Evolutionary conservation across 1,140 invertebrate species (phyloP).

Genomic region (Diabrotica virgifera): DNA sequence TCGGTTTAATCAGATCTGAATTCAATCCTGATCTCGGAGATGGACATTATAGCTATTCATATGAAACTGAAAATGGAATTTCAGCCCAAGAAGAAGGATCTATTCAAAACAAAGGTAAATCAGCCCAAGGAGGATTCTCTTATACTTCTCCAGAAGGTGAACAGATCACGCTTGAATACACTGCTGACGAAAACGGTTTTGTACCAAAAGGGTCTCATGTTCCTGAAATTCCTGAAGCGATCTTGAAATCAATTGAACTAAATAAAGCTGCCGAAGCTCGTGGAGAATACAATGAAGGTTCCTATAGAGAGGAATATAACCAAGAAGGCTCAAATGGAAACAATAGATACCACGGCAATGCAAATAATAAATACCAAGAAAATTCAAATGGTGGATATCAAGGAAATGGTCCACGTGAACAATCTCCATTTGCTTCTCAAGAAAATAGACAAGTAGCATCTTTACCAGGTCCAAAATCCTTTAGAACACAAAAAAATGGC

Average conservation of each 20-base stretch:
- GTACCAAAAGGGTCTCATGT: slow-evolving; percentile 51
- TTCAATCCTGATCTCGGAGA: slow-evolving; percentile 25
- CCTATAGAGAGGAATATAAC: too few species aligned
- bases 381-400: too few species aligned
- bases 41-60: slow-evolving; percentile 54
- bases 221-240: slow-evolving; percentile 52
- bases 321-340: too few species aligned
- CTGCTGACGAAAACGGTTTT: slow-evolving; percentile 59
- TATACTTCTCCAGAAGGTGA: slow-evolving; percentile 56
- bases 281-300: slow-evolving; percentile 34
- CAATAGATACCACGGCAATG: too few species aligned
- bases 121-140: slow-evolving; percentile 52
- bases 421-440: too few species aligned
- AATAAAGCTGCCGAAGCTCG: slow-evolving; percentile 42
- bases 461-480: background rate
- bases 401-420: too few species aligned
- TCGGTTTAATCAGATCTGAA: slow-evolving; percentile 45
- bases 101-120: slow-evolving; percentile 32
- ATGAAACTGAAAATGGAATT: slow-evolving; percentile 60
- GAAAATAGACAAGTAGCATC: too few species aligned
- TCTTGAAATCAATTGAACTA: slow-evolving; percentile 52
- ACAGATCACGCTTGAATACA: slow-evolving; percentile 55
- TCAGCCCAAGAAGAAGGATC: slow-evolving; percentile 53
- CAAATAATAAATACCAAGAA: too few species aligned
- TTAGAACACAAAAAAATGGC: background rate